phyloP scores from a whole-genome alignment of 2,113 vertebrate genomes.

The Barbus barbus region DNA sequence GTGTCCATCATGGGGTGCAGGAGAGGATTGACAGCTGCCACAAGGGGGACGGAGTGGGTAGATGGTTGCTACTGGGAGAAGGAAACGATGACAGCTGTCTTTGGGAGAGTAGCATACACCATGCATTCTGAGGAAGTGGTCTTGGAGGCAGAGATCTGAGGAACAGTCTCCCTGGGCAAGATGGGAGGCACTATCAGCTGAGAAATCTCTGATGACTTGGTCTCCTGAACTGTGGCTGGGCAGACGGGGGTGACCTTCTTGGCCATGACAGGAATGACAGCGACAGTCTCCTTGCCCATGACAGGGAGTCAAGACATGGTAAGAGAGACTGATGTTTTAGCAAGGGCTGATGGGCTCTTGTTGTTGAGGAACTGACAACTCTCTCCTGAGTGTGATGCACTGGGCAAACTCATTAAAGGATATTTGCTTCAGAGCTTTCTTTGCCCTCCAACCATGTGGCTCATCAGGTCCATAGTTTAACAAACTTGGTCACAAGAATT shows the following conservation, averaged over 20 bases:
- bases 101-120: neutral
- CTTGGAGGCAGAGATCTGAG: neutral
- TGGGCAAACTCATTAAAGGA: neutral
- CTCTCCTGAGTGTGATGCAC: neutral
- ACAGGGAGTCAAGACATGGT: neutral
- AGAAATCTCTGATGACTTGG: neutral
- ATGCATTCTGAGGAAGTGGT: neutral
- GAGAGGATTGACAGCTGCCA: neutral
- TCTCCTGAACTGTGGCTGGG: neutral
- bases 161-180: neutral
- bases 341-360: neutral
- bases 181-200: neutral
- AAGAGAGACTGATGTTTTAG: neutral
- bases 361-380: neutral
- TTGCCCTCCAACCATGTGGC: neutral
- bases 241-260: neutral
- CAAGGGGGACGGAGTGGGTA: neutral
- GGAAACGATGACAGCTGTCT: neutral
- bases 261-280: neutral
- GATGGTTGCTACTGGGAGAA: neutral
- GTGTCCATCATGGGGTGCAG: neutral
- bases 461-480: neutral
- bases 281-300: neutral
- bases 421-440: neutral
- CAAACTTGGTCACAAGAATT: neutral